Evolutionary conservation across 2,888 invertebrate genomes (phyloP), one percentile per base, ranked within the genome.

Genomic region (Torymus aiolomorphi): DNA sequence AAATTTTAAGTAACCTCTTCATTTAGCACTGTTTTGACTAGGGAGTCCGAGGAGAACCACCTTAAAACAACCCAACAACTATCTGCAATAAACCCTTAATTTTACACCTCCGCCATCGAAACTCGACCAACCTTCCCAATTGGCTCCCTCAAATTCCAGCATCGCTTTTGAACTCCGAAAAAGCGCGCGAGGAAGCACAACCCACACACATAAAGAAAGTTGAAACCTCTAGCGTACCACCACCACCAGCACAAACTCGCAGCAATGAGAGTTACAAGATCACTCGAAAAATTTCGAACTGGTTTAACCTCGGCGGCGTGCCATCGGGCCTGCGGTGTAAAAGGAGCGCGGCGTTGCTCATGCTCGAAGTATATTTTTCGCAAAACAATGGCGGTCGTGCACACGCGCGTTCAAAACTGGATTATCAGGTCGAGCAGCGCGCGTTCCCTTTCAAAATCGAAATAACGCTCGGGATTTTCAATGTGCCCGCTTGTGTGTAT

Each of bases 341-440:
- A 24, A 24, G 3, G 24, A 24, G 24, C 24, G 2, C 24, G 24
- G n/a, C 18, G 14, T 16, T 14, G 14, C 54, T 67, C 51, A 12
- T 2, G 42, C 13, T 0, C 13, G 3, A 63, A 31, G 24, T 12
- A 56, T 51, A 20, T 69, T n/a, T 56, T 56, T 18, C 49, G 3
- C n/a, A 54, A 49, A 74, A 76, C 76, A 69, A 75, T 69, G 61
- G 42, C 31, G 31, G 5, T 3, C 31, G 5, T 8, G 31, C 31
- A 4, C 18, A 20, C 56, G 56, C 10, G 51, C 18, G 11, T n/a
- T n/a, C n/a, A 59, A 24, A 54, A 70, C 57, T 66, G 16, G 52
- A 81, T 75, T 61, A 65, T 61, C 18, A 65, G 78, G 75, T 78
- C 72, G 66, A 81, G 75, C 14, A 31, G 31, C 20, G 57, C 14